phyloP scores from a whole-genome alignment of 2,888 invertebrate genomes.

The Drosophila gaucha region DNA sequence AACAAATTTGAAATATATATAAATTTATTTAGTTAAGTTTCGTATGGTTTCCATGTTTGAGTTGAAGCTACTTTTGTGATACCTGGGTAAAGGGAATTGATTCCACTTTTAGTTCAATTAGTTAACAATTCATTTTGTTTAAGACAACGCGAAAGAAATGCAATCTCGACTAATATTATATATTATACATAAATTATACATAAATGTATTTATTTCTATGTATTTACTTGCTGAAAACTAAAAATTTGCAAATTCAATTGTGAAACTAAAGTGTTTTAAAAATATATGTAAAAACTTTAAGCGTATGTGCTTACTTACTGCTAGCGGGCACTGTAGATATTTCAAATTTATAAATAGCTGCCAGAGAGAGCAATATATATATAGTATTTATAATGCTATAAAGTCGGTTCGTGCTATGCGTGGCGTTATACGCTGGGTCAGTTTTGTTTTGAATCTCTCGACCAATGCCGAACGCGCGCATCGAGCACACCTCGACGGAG shows the following conservation, averaged over 20 bases:
- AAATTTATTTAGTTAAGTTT: constrained; percentile 48
- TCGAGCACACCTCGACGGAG: constrained; percentile 78
- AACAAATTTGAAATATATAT: too few species aligned
- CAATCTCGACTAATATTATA: constrained; percentile 46
- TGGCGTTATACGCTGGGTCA: constrained; percentile 10
- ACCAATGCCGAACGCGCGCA: constrained; percentile 63
- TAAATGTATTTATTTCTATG: constrained; percentile 66
- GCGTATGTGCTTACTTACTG: constrained; percentile 8
- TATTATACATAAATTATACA: constrained; percentile 28
- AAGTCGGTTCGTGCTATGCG: background rate
- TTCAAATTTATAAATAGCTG: constrained; percentile 37
- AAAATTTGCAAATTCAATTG: constrained; percentile 68
- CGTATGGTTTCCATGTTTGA: constrained; percentile 41
- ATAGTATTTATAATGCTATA: background rate
- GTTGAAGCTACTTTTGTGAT: constrained; percentile 79
- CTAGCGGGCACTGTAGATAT: constrained; percentile 32
- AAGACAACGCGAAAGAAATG: constrained; percentile 44
- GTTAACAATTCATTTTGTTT: constrained; percentile 52
- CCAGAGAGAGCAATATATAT: constrained; percentile 12
- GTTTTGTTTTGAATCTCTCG: constrained; percentile 44
- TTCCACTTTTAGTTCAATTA: constrained; percentile 61
- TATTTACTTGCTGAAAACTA: constrained; percentile 77
- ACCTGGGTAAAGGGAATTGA: constrained; percentile 55
- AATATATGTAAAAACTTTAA: constrained; percentile 9
- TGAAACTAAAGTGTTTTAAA: constrained; percentile 45